Evolutionary conservation across 2,888 invertebrate species (phyloP).

Genomic region (Latrodectus elegans): DNA sequence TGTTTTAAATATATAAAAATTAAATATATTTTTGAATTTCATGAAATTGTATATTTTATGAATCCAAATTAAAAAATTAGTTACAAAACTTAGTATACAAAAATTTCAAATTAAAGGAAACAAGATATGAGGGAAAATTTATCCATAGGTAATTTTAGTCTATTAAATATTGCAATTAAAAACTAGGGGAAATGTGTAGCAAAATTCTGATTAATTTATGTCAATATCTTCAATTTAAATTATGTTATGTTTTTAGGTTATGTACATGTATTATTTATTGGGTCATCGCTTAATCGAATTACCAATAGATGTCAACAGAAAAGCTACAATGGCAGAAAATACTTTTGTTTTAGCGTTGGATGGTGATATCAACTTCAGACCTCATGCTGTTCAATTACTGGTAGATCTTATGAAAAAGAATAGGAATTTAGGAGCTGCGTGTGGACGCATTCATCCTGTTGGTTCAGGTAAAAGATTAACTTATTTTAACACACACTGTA

Average conservation of each 20-base stretch:
- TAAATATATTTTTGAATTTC: no score
- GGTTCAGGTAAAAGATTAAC: conserved; percentile 78
- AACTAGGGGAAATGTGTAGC: no score
- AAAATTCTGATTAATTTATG: no score
- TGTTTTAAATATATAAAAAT: no score
- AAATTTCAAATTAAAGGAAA: no score
- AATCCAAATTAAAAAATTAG: no score
- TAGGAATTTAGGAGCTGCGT: conserved; percentile 85
- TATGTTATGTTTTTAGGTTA: conserved; percentile 75
- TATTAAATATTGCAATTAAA: no score
- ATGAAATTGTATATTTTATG: no score
- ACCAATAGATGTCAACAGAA: conserved; percentile 77
- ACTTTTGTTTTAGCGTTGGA: conserved; percentile 89
- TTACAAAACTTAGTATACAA: no score
- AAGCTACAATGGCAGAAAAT: conserved; percentile 84
- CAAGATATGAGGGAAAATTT: no score
- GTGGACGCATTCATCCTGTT: conserved; percentile 91
- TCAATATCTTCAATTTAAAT: not conserved
- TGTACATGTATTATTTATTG: conserved; percentile 95
- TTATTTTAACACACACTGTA: not conserved
- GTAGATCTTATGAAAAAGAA: conserved; percentile 91
- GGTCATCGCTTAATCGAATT: conserved; percentile 86
- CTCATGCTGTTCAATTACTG: conserved; percentile 84
- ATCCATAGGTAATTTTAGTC: no score
- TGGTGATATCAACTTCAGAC: conserved; percentile 92